Percentiles rank a stretch among this genome's conserved stretches.
Conservation (phyloP, 2,888 invertebrate genomes). For the Balanococcus diminutus region DNA sequence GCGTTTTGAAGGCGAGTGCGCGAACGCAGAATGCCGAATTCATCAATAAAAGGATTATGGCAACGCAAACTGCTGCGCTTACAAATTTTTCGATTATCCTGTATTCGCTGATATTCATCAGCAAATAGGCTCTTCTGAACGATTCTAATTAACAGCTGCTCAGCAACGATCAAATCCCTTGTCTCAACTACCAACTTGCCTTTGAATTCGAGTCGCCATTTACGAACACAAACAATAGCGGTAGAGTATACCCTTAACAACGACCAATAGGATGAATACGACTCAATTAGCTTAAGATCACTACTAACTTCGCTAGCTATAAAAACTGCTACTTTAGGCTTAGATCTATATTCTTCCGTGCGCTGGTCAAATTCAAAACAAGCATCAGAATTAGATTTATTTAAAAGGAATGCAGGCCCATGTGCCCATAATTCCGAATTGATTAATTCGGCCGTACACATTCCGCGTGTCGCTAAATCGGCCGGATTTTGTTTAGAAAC, state of each 20-base stretch:
- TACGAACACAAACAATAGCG: no score
- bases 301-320: neutral
- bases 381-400: neutral
- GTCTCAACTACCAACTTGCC: no score
- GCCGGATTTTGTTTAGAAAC: slow-evolving; percentile 41
- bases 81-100: neutral
- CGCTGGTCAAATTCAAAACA: neutral
- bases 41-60: neutral
- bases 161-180: neutral
- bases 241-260: no score
- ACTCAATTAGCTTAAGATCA: neutral
- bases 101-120: neutral
- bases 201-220: no score
- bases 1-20: slow-evolving; percentile 36
- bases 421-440: neutral
- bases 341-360: neutral
- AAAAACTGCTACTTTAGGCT: neutral
- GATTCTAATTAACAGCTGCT: neutral
- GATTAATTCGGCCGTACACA: neutral
- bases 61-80: neutral
- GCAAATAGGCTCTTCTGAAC: neutral
- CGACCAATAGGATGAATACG: neutral
- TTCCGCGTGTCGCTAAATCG: slow-evolving; percentile 12
- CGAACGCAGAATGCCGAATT: slow-evolving; percentile 33
- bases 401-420: neutral